Evolutionary conservation across 30 jellyfish, hydroid and myxozoan genomes (phyloP).

Genomic region (Sanderia malayensis): DNA sequence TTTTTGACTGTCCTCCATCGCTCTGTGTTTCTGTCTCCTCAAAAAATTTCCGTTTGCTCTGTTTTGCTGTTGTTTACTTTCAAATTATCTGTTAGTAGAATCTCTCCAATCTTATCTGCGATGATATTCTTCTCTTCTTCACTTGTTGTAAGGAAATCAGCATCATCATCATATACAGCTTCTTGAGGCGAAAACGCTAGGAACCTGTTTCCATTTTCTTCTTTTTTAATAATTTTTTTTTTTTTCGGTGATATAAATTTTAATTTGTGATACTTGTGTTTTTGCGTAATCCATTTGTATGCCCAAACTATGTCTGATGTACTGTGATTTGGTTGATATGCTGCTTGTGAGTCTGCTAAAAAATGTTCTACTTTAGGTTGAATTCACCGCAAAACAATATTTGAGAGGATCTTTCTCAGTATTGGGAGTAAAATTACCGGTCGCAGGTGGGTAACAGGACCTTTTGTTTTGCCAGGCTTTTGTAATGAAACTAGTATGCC

Average conservation of each 20-base stretch:
- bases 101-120: background rate
- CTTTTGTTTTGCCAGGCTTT: slow-evolving; percentile 60
- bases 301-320: slow-evolving; percentile 58
- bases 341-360: slow-evolving; percentile 47
- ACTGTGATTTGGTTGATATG: slow-evolving; percentile 60
- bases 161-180: slow-evolving; percentile 45
- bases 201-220: no score
- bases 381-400: slow-evolving; percentile 26
- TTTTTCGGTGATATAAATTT: slow-evolving; percentile 35
- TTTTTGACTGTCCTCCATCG: no score
- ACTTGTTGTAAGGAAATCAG: slow-evolving; percentile 32
- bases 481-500: slow-evolving; percentile 49
- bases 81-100: background rate
- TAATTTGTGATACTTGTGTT: slow-evolving; percentile 40
- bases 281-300: slow-evolving; percentile 46
- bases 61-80: slow-evolving; percentile 1
- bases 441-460: slow-evolving; percentile 53
- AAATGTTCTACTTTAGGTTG: slow-evolving; percentile 36
- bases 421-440: slow-evolving; percentile 51
- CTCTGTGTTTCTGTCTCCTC: no score
- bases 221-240: no score
- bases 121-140: slow-evolving; percentile 24
- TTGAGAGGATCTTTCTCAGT: slow-evolving; percentile 51
- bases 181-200: slow-evolving; percentile 20
- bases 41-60: slow-evolving; percentile 1